A percentile compares a stretch with the other conserved stretches of the same genome.
Conservation (phyloP, 64 coral and sea anemone genomes). For the Montipora cactus region DNA sequence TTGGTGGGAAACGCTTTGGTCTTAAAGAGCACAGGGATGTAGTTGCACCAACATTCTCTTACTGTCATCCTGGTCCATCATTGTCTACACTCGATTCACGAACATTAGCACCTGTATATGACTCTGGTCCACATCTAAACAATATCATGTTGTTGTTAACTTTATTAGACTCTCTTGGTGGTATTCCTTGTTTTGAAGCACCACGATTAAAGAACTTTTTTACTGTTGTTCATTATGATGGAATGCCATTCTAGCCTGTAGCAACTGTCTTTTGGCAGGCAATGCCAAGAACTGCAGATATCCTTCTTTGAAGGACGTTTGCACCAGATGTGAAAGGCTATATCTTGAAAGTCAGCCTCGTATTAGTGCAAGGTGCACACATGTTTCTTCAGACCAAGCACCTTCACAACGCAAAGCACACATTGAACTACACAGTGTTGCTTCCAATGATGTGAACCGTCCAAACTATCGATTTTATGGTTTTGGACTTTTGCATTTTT, state of each 20-base stretch:
- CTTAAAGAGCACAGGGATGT: slow-evolving; percentile 27
- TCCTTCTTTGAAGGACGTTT: too few species aligned
- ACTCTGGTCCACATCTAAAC: slow-evolving; percentile 68
- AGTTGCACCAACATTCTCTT: slow-evolving; percentile 49
- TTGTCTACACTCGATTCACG: slow-evolving; percentile 47
- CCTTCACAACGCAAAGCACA: too few species aligned
- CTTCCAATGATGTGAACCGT: too few species aligned
- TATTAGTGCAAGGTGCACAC: too few species aligned
- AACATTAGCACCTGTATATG: background rate
- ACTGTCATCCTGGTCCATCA: slow-evolving; percentile 83
- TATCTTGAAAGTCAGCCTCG: too few species aligned
- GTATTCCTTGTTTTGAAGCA: slow-evolving; percentile 22
- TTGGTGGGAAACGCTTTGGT: slow-evolving; percentile 72
- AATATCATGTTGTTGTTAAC: slow-evolving; percentile 76
- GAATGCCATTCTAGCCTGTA: slow-evolving; percentile 60
- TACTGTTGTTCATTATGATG: slow-evolving; percentile 68
- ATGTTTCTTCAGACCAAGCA: too few species aligned
- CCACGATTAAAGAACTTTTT: slow-evolving; percentile 59
- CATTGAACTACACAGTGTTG: too few species aligned
- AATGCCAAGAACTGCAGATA: too few species aligned
- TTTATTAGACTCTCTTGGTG: slow-evolving; percentile 68
- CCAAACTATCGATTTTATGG: too few species aligned
- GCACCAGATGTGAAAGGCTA: too few species aligned
- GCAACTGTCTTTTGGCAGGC: too few species aligned
- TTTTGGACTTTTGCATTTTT: too few species aligned